phyloP scores from a whole-genome alignment of 2,113 vertebrate species.

The Gymnorhina tibicen region DNA sequence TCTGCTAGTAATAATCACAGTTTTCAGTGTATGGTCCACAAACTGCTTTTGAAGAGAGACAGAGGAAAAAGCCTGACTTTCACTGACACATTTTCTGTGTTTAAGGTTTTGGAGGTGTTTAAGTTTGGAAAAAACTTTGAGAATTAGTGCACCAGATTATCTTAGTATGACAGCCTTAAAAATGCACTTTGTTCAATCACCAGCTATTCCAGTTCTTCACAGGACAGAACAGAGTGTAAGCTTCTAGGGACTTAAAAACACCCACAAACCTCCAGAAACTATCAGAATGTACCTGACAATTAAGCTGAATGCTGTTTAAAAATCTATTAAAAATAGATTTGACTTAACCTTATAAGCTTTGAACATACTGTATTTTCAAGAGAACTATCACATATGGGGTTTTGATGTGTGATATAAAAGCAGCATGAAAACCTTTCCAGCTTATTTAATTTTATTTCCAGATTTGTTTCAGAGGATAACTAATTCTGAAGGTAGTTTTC shows the following conservation, averaged over 20 bases:
- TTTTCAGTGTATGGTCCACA: background rate
- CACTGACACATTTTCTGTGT: background rate
- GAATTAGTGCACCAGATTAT: background rate
- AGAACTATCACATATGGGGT: background rate
- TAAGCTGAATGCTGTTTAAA: background rate
- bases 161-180: background rate
- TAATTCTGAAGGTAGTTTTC: background rate
- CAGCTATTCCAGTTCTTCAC: background rate
- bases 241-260: background rate
- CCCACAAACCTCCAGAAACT: background rate
- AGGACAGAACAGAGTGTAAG: background rate
- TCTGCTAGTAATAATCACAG: background rate
- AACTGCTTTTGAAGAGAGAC: background rate
- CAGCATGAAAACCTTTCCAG: background rate
- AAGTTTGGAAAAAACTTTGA: background rate
- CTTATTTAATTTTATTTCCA: slow-evolving; percentile 6
- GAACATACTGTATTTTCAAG: background rate
- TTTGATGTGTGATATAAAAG: background rate
- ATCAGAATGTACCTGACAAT: background rate
- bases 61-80: background rate
- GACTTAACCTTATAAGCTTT: background rate
- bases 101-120: background rate
- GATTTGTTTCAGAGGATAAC: background rate
- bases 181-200: background rate
- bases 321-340: background rate